Evolutionary conservation across 2,797 vertebrate genomes (phyloP), one percentile per base, ranked within the genome.

Genomic region (Epinephelus coioides): DNA sequence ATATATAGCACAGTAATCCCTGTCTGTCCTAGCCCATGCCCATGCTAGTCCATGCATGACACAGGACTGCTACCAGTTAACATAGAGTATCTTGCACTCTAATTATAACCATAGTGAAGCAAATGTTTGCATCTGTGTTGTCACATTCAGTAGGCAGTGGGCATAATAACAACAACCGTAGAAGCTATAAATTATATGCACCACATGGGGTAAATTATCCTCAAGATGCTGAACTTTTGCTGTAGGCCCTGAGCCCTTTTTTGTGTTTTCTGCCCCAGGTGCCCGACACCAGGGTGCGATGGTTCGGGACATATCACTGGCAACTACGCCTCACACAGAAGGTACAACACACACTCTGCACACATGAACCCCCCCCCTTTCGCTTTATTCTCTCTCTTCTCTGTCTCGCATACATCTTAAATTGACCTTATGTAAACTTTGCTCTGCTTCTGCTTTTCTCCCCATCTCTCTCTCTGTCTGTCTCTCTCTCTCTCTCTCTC

Each of bases 261-360:
- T 79, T 93, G 88, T 90, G 81, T 91, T 90, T 96, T 93, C 88
- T 74, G 91, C 96, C 95, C 91, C 93, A 99, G 98, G 95, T 99
- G 98, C 95, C 97, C 98, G 86, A 99, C 98, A 53, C 98, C 98
- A 91, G 98, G 98, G 88, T 99, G 98, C 89, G 98, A 99, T 73
- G 98, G 98, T 92, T 99, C 98, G 88, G 98, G 98, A 92, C 98
- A 99, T 94, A 99, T 99, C 92, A 99, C 98, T 76, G 98, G 98
- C 95, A 99, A 99, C 95, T 99, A 99, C 67, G 98, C 98, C 85
- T 99, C 98, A 90, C 98, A 99, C 94, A 97, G 98, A 96, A 99
- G 98, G 98, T 99, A 97, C 76, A 50, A 17, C 38, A 46, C n/a
- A 79, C 57, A n/a, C 50, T 12, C 49, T 63, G 6, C 47, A 57